Evolutionary conservation across 2,888 invertebrate species (phyloP), one percentile per base, ranked within the genome.

Genomic region (Elysia crispata): DNA sequence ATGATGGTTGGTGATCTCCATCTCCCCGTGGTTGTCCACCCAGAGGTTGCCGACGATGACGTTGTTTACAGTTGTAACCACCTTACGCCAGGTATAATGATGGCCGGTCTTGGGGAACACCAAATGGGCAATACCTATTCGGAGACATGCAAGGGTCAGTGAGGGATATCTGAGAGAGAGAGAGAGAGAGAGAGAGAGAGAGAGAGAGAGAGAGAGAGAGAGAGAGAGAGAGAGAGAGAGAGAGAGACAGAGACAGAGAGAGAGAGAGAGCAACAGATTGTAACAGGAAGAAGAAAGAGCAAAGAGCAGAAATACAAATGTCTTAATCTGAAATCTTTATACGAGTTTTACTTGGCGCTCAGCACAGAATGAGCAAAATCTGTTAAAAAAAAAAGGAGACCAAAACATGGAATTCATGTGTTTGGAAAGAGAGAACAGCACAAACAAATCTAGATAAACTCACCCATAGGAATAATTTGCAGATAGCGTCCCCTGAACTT

Each of bases 11-110:
- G 95, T 94, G 85, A 99, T 99, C 92, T 98, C 98, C 97, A 98
- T 99, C 92, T 99, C 99, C 69, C 99, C 99, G 92, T 98, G 98
- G 93, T 99, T 98, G 94, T 99, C 99, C 81, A 99, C 98, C 99
- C 99, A 99, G 87, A 99, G 94, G 93, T 97, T 98, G 85, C 99
- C 99, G 81, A 99, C 98, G 88, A 99, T 99, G 89, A 99, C 99
- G 93, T 99, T 99, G 94, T 99, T 99, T 75, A 99, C 98, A 6
- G 98, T 99, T 30, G 99, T 99, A 30, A 98, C 98, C 76, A 99
- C 94, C 94, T 99, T 99, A 86, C 97, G 95, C 98, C 99, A 99
- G 11, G 98, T 96, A 93, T 97, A 99, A 91, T 97, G 97, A 92
- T 97, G 96, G 13, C 91, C 91, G 25, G 91, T 87, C 77, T 90